Percentiles rank a stretch among this genome's conserved stretches.
Evolutionary conservation across 1,140 invertebrate genomes (phyloP).

Genomic region (Acromyrmex echinatior): DNA sequence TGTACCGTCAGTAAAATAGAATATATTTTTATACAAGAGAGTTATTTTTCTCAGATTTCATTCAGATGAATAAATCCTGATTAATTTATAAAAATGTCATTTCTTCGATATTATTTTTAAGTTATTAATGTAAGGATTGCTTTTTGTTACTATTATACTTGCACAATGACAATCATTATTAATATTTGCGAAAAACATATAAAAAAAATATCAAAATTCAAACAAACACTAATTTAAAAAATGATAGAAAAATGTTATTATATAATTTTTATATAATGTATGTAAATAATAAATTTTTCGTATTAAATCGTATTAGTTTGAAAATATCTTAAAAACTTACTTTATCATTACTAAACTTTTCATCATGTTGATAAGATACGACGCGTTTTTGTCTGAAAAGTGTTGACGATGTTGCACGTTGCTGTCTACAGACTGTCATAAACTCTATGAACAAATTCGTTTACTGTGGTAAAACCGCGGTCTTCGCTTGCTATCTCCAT

Average conservation of each 20-base stretch:
- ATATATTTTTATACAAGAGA: background rate
- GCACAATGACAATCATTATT: background rate
- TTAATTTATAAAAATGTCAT: background rate
- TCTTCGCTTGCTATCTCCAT: constrained; percentile 10
- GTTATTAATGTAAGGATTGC: background rate
- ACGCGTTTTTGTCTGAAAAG: background rate
- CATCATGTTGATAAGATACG: background rate
- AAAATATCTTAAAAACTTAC: background rate
- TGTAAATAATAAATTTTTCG: background rate
- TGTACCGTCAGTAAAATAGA: background rate
- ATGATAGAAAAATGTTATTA: background rate
- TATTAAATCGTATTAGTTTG: background rate
- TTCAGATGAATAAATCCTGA: background rate
- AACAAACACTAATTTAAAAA: background rate
- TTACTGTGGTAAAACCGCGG: constrained; percentile 23
- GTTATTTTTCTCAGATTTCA: background rate
- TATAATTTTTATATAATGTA: background rate
- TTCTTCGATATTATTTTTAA: background rate
- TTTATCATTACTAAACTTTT: constrained; percentile 14
- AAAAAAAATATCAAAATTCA: background rate
- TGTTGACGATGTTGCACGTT: background rate
- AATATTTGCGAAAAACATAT: background rate
- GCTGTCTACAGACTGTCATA: background rate
- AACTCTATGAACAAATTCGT: constrained; percentile 31
- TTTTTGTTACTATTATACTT: background rate